Base-by-base conservation (phyloP, 2,797 vertebrate genomes). In the Eulemur rubriventer region DNA sequence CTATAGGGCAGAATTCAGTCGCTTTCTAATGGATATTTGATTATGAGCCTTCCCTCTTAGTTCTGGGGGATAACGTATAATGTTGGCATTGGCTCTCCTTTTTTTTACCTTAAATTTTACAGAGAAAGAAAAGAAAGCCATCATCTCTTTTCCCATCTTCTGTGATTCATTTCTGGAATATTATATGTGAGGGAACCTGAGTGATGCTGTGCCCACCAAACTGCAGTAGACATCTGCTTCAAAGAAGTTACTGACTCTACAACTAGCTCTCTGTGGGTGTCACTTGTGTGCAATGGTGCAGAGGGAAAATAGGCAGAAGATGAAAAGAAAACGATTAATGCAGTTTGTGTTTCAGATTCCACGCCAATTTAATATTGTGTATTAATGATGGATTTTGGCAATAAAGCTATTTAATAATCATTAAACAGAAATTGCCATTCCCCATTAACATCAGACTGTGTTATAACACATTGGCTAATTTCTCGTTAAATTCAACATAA, bases 371-470 rank as follows among this genome's bases (percentile, higher is more conserved):
- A 97, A 69, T 96, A 95, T 96, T 94, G 35, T 78, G 33, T 85
- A 94, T 59, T 92, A 93, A 97, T 93, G 89, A 94, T 73, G 52
- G 87, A 95, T 96, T 96, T 95, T 97, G 94, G 55, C 79, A 90
- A 96, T 93, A 89, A 96, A 92, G 73, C 89, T 63, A 61, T 97
- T 97, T 97, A 96, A 97, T 95, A 94, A 94, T 92, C 95, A 89
- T 96, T 94, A 96, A 81, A 67, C 86, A 93, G 89, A 96, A 82
- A 95, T 94, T 95, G 72, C 14, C 82, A 83, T 94, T 94, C 48
- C 52, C 63, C 65, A 65, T 85, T 89, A 97, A 73, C 61, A 95
- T 30, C 79, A 81, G 72, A 96, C 55, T 87, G 41, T 89, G 65
- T 86, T 86, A 93, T 81, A 94, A 67, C 38, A 87, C 81, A 84